phyloP scores from a whole-genome alignment of 1,140 invertebrate genomes.

The Cotesia typhae region DNA sequence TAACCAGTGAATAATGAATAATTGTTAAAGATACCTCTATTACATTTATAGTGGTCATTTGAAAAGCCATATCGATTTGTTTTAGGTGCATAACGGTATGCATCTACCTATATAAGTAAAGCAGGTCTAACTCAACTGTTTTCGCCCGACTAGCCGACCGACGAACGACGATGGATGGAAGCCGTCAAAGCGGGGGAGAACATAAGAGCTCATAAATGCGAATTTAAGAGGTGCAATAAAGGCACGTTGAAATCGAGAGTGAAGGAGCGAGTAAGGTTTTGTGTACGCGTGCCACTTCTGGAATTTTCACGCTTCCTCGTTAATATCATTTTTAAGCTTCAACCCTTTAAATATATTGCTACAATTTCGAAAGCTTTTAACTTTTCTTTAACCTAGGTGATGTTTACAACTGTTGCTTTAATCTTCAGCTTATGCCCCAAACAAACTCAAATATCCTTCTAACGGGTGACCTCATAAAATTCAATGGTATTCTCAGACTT shows the following conservation, averaged over 20 bases:
- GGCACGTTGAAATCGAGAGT: conserved; percentile 68
- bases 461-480: conserved; percentile 23
- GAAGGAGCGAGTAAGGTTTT: conserved; percentile 59
- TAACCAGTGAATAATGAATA: conserved; percentile 3
- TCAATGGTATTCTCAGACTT: conserved; percentile 18
- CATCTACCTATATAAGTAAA: conserved; percentile 9
- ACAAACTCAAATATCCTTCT: not conserved
- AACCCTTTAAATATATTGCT: not conserved
- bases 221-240: conserved; percentile 69
- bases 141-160: conserved; percentile 16
- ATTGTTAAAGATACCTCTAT: conserved; percentile 27
- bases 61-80: conserved; percentile 37
- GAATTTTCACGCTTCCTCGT: conserved; percentile 35
- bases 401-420: not conserved
- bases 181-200: conserved; percentile 46
- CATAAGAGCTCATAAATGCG: conserved; percentile 68
- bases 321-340: conserved; percentile 24
- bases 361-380: conserved; percentile 15
- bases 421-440: not conserved
- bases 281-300: conserved; percentile 35
- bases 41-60: conserved; percentile 45
- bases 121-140: conserved; percentile 15
- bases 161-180: conserved; percentile 39
- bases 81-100: conserved; percentile 19
- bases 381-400: not conserved